Evolutionary conservation across 2,888 invertebrate genomes (phyloP), one percentile per base, ranked within the genome.

Genomic region (Hypsopygia costalis): DNA sequence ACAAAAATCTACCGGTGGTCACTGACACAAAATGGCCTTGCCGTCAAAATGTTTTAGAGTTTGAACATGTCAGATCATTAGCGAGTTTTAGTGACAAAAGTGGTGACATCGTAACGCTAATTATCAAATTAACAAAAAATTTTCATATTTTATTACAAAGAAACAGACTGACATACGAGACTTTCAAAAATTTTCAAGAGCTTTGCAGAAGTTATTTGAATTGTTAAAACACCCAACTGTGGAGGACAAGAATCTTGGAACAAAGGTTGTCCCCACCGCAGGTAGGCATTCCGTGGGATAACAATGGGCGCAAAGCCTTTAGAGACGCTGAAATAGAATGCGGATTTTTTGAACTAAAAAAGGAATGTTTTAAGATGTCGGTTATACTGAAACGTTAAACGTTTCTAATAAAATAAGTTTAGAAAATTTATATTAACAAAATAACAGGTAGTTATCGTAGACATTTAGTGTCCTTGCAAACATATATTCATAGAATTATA

Each of bases 291-390:
- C 20, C 32, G 16, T 5, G 32, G 16, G 16, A 32, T 16, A 32
- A 32, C 32, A 32, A 32, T 32, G 32, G 32, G 8, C 32, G 32
- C 32, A 32, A 16, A 32, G 8, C 32, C n/a, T 32, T 32, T 5
- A 32, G 8, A 32, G 16, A 32, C 5, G 3, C 16, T 16, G 20
- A 32, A 32, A 32, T n/a, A 32, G 32, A 20, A 32, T 32, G 16
- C 4, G 16, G 20, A 32, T 32, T 32, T 12, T n/a, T n/a, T 32
- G 20, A 20, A 30, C 29, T 21, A 6, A 20, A n/a, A 8, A 9
- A 2, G 25, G 8, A 25, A 25, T 25, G n/a, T 25, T 25, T 25
- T 25, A 25, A 16, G 16, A 16, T 16, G 16, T 16, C 2, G 16
- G 16, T 16, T 12, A 11, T 31, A 31, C 11, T 2, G 8, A 33